These are phyloP conservation scores for Actinia tenebrosa DNA, from an alignment of 64 coral and sea anemone species.

Conservation along the genomic window DNA sequence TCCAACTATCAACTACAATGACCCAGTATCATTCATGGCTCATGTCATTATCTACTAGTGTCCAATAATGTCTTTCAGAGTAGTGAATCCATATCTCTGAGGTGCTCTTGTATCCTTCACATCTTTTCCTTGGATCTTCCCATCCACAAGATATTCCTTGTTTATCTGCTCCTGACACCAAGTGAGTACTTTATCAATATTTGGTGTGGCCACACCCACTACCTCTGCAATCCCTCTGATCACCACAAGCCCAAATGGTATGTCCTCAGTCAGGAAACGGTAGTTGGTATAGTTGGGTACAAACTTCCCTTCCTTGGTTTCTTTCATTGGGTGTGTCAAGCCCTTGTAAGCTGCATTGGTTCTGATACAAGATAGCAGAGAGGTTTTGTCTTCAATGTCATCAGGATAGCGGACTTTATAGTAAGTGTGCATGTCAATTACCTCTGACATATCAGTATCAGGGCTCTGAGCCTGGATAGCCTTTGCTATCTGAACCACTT, in stretches of 20 bases:
- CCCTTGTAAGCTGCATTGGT: conserved; percentile 30
- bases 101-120: conserved; percentile 41
- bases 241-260: conserved; percentile 29
- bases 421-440: conserved; percentile 8
- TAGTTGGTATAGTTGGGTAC: conserved; percentile 12
- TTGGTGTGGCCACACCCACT: conserved; percentile 34
- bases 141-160: conserved; percentile 54
- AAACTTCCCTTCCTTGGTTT: neutral
- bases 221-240: conserved; percentile 52
- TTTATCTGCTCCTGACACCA: conserved; percentile 47
- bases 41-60: neutral
- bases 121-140: conserved; percentile 61
- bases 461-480: neutral
- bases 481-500: conserved; percentile 2
- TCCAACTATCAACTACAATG: too few species aligned
- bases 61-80: conserved; percentile 17
- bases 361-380: conserved; percentile 10
- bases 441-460: neutral
- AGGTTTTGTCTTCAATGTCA: conserved; percentile 20
- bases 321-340: conserved; percentile 23
- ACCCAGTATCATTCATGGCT: too few species aligned
- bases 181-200: conserved; percentile 30
- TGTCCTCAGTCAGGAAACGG: conserved; percentile 29
- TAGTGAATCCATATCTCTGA: conserved; percentile 38
- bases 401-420: conserved; percentile 11